Conservation (phyloP, 2,888 invertebrate species). For the Mongoloraphidia duomilia region DNA sequence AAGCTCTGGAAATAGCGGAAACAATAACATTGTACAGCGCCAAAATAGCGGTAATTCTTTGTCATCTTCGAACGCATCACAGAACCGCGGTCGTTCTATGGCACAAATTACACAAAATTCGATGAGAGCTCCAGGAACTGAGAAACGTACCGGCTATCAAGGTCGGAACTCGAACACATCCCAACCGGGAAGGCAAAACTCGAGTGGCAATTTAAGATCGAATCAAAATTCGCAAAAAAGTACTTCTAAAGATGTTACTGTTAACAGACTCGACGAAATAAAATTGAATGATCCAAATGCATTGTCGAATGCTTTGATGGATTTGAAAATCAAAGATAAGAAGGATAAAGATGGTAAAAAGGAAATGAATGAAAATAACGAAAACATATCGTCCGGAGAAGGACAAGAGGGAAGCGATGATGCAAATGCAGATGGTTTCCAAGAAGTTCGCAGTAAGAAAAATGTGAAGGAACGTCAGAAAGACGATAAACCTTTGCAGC, state of each 20-base stretch:
- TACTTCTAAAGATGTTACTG: conserved; percentile 26
- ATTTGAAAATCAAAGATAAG: conserved; percentile 29
- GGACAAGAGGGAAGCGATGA: conserved; percentile 20
- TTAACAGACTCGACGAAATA: conserved; percentile 38
- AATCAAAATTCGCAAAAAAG: conserved; percentile 24
- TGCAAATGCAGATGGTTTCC: conserved; percentile 56
- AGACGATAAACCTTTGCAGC: conserved; percentile 17
- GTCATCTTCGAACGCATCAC: conserved; percentile 3
- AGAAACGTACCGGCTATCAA: conserved; percentile 21
- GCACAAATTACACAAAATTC: conserved; percentile 10
- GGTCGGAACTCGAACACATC: conserved; percentile 9
- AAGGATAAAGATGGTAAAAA: conserved; percentile 32
- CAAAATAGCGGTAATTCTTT: conserved; percentile 4
- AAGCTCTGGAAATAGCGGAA: background rate
- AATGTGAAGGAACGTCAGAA: conserved; percentile 45
- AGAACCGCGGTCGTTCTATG: conserved; percentile 6
- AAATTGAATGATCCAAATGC: conserved; percentile 36
- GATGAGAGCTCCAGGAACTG: conserved; percentile 24
- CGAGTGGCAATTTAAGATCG: conserved; percentile 23
- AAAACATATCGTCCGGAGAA: conserved; percentile 3
- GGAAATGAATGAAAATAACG: conserved; percentile 34
- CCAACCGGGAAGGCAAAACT: conserved; percentile 25
- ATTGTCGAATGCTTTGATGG: conserved; percentile 36
- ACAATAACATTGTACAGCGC: background rate
- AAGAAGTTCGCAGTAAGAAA: conserved; percentile 73